A percentile compares a stretch with the other conserved stretches of the same genome.
Evolutionary conservation across 2,797 vertebrate species (phyloP).

Genomic region (Oophaga sylvatica): DNA sequence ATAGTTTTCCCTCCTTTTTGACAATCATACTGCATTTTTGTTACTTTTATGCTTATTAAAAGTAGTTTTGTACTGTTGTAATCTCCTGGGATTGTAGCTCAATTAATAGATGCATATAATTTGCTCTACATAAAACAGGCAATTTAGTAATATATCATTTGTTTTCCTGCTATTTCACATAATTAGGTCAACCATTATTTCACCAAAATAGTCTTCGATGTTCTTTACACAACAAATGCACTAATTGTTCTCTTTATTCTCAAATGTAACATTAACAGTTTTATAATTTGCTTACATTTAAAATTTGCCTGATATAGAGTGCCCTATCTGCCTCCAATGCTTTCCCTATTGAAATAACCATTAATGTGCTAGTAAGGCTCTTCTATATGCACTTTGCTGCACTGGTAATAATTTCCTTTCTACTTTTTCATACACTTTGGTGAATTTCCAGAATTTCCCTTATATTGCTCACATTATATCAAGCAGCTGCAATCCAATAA

Average conservation of each 20-base stretch:
- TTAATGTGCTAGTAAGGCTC: neutral
- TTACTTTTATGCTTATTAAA: neutral
- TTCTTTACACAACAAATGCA: neutral
- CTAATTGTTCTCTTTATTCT: neutral
- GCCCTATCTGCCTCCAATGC: neutral
- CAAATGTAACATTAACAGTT: neutral
- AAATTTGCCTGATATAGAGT: neutral
- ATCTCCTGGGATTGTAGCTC: neutral
- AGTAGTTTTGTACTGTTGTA: neutral
- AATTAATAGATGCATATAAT: neutral
- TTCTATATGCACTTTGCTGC: too few relatives aligned
- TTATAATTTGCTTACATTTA: neutral
- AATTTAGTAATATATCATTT: neutral
- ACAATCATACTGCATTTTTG: neutral
- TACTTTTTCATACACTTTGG: too few relatives aligned
- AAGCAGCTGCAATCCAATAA: too few relatives aligned
- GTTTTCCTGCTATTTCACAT: neutral
- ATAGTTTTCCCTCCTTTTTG: neutral
- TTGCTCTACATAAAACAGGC: neutral
- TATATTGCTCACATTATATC: too few relatives aligned
- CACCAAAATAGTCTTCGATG: neutral
- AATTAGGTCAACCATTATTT: neutral
- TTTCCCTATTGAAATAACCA: neutral
- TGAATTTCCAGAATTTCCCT: too few relatives aligned
- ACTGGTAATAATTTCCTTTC: too few relatives aligned